Percentiles rank a stretch among this genome's conserved stretches.
phyloP scores from a whole-genome alignment of 2,113 vertebrate genomes.

The Lipophrys pholis region DNA sequence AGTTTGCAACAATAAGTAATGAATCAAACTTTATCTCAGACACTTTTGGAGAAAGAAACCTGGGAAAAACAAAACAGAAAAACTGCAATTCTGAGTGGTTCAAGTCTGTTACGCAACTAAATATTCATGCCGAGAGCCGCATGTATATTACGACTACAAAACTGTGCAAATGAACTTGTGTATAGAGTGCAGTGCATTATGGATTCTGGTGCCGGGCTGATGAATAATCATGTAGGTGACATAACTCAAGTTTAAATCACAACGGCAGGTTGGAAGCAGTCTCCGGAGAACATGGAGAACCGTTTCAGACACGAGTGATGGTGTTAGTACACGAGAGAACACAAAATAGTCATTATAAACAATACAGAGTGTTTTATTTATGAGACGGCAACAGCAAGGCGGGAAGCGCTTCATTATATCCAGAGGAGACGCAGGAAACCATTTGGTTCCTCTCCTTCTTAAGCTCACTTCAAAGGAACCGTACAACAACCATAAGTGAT shows the following conservation, averaged over 20 bases:
- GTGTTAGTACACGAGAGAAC: constrained; percentile 42
- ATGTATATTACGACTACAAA: neutral
- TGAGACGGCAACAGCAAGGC: constrained; percentile 44
- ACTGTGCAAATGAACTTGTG: constrained; percentile 23
- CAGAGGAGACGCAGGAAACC: constrained; percentile 20
- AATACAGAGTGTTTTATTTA: constrained; percentile 60
- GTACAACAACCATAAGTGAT: neutral
- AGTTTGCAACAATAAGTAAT: neutral
- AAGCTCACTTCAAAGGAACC: neutral
- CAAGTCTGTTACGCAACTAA: neutral
- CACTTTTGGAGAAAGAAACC: too few species aligned
- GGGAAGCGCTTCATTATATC: constrained; percentile 43
- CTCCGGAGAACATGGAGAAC: constrained; percentile 34
- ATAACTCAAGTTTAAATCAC: constrained; percentile 46
- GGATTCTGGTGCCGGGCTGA: constrained; percentile 18
- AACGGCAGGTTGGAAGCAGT: constrained; percentile 30
- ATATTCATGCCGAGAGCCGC: constrained; percentile 24
- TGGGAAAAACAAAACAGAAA: too few species aligned
- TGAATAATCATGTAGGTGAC: constrained; percentile 23
- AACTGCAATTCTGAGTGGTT: too few species aligned
- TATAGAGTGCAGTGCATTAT: constrained; percentile 29
- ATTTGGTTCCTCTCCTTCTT: constrained; percentile 3
- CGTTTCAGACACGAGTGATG: constrained; percentile 52
- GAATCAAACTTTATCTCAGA: neutral
- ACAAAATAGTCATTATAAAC: constrained; percentile 51